Evolutionary conservation across 2,888 invertebrate species (phyloP), one percentile per base, ranked within the genome.

Genomic region (Stegana nigrithorax): DNA sequence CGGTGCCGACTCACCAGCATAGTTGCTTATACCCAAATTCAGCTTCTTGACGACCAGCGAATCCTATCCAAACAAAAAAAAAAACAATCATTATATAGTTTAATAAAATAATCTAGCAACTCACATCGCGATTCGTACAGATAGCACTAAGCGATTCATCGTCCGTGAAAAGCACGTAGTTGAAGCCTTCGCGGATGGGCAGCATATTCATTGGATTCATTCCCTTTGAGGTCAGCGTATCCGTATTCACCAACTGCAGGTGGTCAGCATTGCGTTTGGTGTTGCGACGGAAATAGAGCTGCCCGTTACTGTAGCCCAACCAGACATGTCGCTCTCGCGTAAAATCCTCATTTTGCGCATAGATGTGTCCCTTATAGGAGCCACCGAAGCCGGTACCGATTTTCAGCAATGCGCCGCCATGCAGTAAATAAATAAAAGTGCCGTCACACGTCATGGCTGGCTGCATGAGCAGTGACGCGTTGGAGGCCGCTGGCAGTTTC

Each of bases 331-430:
- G 89, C 80, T 95, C 94, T 68, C 91, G 91, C 6, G 91, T 91
- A 83, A 96, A 94, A 83, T 95, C 93, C 25, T 92, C 89, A 84
- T 95, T 95, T 82, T 93, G 91, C 68, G 91, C 87, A 82, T 96
- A 95, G 21, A 96, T 89, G 80, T 95, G 93, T n/a, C 96, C 97
- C 85, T 93, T 93, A 70, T 95, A 90, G 6, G 98, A 96, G 68
- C 95, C 95, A 56, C 94, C 94, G 83, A 95, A 96, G 6, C 98
- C 98, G 57, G 97, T 94, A 17, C 98, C 98, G 67, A 98, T 91
- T 87, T 98, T 98, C 67, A 95, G 88, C 50, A 98, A 87, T 1
- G 96, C 95, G 74, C 91, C 91, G 8, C 92, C 91, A 27, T 94
- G 91, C 75, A 94, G 92, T 26, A 98, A 87, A 85, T 96, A 98